phyloP scores from a whole-genome alignment of 2,888 invertebrate genomes.

The Drosophila cracens region DNA sequence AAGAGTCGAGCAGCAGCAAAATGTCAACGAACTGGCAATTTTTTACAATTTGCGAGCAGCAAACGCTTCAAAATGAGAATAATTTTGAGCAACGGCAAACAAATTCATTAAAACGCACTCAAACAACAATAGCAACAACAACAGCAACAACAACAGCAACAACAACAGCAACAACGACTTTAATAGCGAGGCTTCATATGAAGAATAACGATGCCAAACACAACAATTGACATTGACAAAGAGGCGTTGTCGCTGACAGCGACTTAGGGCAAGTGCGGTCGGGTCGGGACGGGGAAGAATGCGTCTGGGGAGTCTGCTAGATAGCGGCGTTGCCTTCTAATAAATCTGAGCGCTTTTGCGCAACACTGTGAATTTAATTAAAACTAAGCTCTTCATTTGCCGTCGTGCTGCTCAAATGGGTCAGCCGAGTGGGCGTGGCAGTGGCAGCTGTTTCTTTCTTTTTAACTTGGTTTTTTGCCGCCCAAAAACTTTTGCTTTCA shows the following conservation, averaged over 20 bases:
- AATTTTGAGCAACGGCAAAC: conserved; percentile 42
- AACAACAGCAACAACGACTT: conserved; percentile 6
- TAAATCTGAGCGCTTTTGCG: conserved; percentile 60
- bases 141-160: conserved; percentile 9
- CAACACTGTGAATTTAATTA: conserved; percentile 69
- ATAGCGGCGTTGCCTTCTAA: conserved; percentile 47
- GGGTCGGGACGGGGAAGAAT: neutral
- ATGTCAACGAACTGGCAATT: conserved; percentile 51
- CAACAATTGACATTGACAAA: conserved; percentile 68
- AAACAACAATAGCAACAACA: conserved; percentile 2
- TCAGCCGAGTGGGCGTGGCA: conserved; percentile 39
- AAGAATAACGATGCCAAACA: conserved; percentile 61
- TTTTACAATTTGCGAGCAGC: conserved; percentile 49
- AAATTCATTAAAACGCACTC: conserved; percentile 55
- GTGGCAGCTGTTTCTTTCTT: conserved; percentile 1
- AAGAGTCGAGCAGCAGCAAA: conserved; percentile 7
- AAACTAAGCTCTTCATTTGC: conserved; percentile 72
- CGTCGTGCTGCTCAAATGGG: conserved; percentile 30
- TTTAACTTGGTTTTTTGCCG: conserved; percentile 5
- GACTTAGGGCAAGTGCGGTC: neutral
- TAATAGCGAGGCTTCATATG: conserved; percentile 38
- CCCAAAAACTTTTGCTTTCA: conserved; percentile 34
- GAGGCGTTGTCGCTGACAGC: conserved; percentile 35
- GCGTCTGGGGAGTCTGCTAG: conserved; percentile 26
- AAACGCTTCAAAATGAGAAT: conserved; percentile 38